A percentile compares a stretch with the other conserved stretches of the same genome.
These are phyloP conservation scores for Pluvianellus socialis DNA, from an alignment of 2,113 vertebrate species.

Conservation along the genomic window DNA sequence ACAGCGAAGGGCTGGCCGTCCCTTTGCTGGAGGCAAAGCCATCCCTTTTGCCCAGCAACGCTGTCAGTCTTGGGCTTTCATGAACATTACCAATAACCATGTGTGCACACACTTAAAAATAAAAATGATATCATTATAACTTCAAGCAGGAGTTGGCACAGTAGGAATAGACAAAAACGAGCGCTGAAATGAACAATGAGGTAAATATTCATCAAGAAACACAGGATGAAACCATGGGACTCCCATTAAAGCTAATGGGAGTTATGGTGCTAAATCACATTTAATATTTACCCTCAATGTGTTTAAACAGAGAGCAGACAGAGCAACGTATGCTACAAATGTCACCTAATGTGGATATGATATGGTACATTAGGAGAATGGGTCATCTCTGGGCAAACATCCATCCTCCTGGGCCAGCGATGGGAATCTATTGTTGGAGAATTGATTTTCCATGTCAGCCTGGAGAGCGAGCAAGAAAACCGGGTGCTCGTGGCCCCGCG, in stretches of 20 bases:
- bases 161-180: conserved; percentile 54
- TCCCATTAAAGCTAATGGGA: conserved; percentile 65
- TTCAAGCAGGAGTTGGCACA: conserved; percentile 67
- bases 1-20: background rate
- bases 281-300: conserved; percentile 53
- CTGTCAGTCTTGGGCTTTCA: background rate
- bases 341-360: conserved; percentile 1
- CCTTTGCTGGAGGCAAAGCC: background rate
- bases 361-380: background rate
- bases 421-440: background rate
- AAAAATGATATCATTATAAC: conserved; percentile 59
- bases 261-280: conserved; percentile 45
- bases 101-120: conserved; percentile 21
- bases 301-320: conserved; percentile 42
- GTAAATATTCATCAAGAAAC: conserved; percentile 65
- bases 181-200: conserved; percentile 10
- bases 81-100: background rate
- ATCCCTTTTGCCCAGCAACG: background rate
- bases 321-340: conserved; percentile 17
- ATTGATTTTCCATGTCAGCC: background rate
- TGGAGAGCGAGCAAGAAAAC: background rate
- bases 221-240: conserved; percentile 46
- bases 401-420: background rate
- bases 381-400: background rate
- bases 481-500: background rate